Evolutionary conservation across 2,797 vertebrate species (phyloP), one percentile per base, ranked within the genome.

Genomic region (Coregonus ussuriensis): DNA sequence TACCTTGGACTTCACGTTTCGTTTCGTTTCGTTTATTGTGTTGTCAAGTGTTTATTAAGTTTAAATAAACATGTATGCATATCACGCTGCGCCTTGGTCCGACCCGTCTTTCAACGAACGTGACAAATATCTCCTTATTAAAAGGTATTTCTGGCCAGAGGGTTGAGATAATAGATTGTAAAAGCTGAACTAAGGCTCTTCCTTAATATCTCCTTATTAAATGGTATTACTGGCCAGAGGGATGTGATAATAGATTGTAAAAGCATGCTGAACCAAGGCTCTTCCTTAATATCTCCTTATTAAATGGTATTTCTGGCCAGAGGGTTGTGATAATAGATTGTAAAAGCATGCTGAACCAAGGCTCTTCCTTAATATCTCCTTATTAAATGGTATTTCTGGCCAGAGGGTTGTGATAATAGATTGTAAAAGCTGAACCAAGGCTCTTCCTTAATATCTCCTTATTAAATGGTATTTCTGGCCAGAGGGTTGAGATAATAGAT

Each of bases 371-470:
- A 25, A 33, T 33, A 3, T 33, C 31, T 33, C 31, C 31, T 33
- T 33, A 56, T 56, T 56, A n/a, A 56, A 56, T 56, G 3, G 5
- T 15, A 56, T 56, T 4, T 18, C 54, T 56, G 4, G 18, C 54
- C 63, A 65, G 63, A 29, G 63, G 63, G 63, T 65, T 65, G 25
- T 4, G 63, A 65, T 65, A 65, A 65, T 65, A 65, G 63, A 65
- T 29, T 29, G n/a, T 63, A 63, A 63, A 63, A 63, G 9, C 13
- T 25, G 25, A 25, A 25, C 25, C 25, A 1, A 63, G 62, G 62
- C 62, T 69, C 14, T 29, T 62, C 59, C 9, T 7, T n/a, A n/a
- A n/a, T n/a, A n/a, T n/a, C n/a, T n/a, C n/a, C n/a, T 25, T 25
- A 25, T 25, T 25, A 25, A 25, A 25, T 62, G n/a, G 2, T 62